phyloP scores from a whole-genome alignment of 2,888 invertebrate species.

The Drosophila fungiperda region DNA sequence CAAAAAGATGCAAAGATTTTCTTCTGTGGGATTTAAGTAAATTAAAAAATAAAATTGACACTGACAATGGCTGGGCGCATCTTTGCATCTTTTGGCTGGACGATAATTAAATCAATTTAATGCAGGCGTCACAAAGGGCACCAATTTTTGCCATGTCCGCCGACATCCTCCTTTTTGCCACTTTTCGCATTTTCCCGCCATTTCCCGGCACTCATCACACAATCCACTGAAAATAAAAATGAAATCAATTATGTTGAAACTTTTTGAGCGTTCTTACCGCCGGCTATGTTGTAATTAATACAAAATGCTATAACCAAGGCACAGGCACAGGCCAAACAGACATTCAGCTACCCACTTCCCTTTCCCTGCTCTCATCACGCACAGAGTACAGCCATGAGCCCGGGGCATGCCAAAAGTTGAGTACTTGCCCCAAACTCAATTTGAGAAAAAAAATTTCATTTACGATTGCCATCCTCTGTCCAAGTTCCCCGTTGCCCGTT shows the following conservation, averaged over 20 bases:
- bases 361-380: conserved; percentile 5
- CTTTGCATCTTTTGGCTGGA: conserved; percentile 39
- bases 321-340: conserved; percentile 14
- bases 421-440: conserved; percentile 77
- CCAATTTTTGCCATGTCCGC: conserved; percentile 11
- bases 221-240: conserved; percentile 58
- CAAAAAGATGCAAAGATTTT: not conserved
- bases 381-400: conserved; percentile 33
- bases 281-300: conserved; percentile 76
- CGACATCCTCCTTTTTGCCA: conserved; percentile 5
- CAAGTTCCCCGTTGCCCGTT: not conserved
- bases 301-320: conserved; percentile 65
- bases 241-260: conserved; percentile 77
- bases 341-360: not conserved
- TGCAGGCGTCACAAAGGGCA: conserved; percentile 38
- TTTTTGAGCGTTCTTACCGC: conserved; percentile 65
- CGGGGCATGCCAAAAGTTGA: conserved; percentile 72
- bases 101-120: conserved; percentile 72
- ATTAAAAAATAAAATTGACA: conserved; percentile 40
- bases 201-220: conserved; percentile 31
- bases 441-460: conserved; percentile 75
- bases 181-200: conserved; percentile 3
- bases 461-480: conserved; percentile 43
- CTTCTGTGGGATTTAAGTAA: conserved; percentile 26
- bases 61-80: conserved; percentile 22